Evolutionary conservation across 1,140 invertebrate species (phyloP).

Genomic region (Magallana gigas): DNA sequence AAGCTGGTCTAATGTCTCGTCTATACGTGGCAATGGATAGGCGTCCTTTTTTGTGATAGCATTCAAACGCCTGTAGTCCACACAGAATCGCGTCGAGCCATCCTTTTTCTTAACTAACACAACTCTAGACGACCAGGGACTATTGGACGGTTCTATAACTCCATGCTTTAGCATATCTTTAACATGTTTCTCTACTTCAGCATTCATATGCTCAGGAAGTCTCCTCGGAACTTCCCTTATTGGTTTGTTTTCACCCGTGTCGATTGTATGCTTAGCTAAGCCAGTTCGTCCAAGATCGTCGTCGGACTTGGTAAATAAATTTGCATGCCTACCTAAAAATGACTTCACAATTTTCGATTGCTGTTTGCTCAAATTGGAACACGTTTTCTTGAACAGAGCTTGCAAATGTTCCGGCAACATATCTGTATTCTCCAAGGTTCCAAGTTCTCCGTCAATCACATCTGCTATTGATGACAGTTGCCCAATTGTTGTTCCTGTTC

Average conservation of each 20-base stretch:
- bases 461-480: too few relatives aligned
- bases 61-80: conserved; percentile 78
- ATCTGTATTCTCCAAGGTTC: background rate
- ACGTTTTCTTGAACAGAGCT: background rate
- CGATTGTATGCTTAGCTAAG: background rate
- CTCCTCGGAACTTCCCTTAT: background rate
- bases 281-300: background rate
- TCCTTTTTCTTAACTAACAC: conserved; percentile 79
- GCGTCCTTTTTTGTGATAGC: conserved; percentile 47
- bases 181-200: conserved; percentile 30
- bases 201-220: conserved; percentile 7
- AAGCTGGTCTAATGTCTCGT: conserved; percentile 42
- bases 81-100: conserved; percentile 80
- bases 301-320: background rate
- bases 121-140: conserved; percentile 80
- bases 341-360: background rate
- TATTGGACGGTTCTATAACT: conserved; percentile 72
- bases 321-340: background rate
- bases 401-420: background rate
- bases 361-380: background rate
- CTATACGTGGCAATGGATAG: conserved; percentile 39
- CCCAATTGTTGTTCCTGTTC: too few relatives aligned
- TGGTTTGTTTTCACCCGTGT: background rate
- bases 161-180: conserved; percentile 3
- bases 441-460: background rate